Base-by-base conservation (phyloP, 1,140 invertebrate genomes). In the Panagrolaimus sp. region DNA sequence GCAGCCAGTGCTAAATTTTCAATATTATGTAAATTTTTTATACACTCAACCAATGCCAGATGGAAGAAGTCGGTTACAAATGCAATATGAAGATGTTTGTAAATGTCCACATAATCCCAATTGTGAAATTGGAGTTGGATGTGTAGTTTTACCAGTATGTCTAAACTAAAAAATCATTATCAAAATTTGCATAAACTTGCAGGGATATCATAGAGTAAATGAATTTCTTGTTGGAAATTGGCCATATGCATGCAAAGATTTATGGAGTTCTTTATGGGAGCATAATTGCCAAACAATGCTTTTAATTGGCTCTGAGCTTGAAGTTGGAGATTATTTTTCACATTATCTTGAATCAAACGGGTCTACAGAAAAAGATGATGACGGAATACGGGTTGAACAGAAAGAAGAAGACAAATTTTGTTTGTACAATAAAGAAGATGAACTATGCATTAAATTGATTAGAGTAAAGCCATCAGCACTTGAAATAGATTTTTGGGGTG, bases 171-270 rank as follows among this genome's bases (percentile, higher is more conserved):
- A 5, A 28, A 12, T 17, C 8, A 8, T 1, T 26, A 58, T 26
- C 15, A 58, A 58, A 1, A 0, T 17, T 21, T n/a, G 1, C 21
- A n/a, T 6, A 26, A 7, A 12, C 5, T 21, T 77, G 12, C 15
- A 75, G 67, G 80, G 80, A n/a, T 82, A 83, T 63, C 82, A 82
- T 63, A 63, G 82, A 55, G 46, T 45, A 6, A 73, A 83, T 17
- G 80, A 82, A 67, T 82, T 83, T 55, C 58, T 81, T 14, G 71
- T 80, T 17, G 71, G 65, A 43, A 74, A 71, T n/a, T 80, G 73
- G 73, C 44, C 63, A 43, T 46, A 66, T 32, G 78, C 77, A 68
- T 75, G 71, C 43, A 63, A 68, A 14, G 66, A 73, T 14, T 62
- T 81, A 5, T 81, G 82, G 82, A 64, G 46, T 15, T 44, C 70